A percentile compares a stretch with the other conserved stretches of the same genome.
Conservation (phyloP, 2,113 vertebrate species). For the Phylloscopus trochilus region DNA sequence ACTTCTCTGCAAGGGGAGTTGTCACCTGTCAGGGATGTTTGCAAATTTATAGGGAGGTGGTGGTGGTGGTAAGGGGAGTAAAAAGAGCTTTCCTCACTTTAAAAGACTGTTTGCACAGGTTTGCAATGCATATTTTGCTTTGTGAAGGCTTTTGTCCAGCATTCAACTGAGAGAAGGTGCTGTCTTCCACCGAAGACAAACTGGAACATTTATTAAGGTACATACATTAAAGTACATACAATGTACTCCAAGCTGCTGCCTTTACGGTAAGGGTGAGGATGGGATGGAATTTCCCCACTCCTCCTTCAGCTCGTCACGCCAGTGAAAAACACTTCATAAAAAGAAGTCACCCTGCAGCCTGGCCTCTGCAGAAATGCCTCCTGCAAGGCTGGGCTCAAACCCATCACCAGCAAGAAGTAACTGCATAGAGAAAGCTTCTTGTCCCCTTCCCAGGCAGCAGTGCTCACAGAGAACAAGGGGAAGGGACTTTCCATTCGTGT, state of each 20-base stretch:
- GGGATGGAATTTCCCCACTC: background rate
- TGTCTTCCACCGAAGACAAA: slow-evolving; percentile 31
- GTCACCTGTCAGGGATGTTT: slow-evolving; percentile 76
- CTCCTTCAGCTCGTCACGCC: background rate
- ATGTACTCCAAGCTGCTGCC: background rate
- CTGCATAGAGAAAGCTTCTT: background rate
- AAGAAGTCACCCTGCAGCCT: background rate
- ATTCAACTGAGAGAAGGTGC: slow-evolving; percentile 6
- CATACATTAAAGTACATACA: background rate
- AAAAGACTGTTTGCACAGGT: slow-evolving; percentile 78
- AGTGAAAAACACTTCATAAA: background rate
- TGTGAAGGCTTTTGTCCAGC: slow-evolving; percentile 62
- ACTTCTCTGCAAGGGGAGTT: slow-evolving; percentile 68
- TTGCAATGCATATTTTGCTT: slow-evolving; percentile 68
- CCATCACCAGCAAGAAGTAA: background rate
- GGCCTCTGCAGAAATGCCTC: background rate
- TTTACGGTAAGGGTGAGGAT: slow-evolving; percentile 11
- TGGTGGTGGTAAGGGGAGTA: slow-evolving; percentile 53
- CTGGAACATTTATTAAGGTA: slow-evolving; percentile 43
- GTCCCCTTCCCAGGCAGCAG: background rate
- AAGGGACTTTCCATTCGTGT: background rate
- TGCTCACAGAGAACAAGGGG: background rate
- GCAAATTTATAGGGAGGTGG: slow-evolving; percentile 72
- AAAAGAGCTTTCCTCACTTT: slow-evolving; percentile 68
- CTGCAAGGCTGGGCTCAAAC: background rate